These are phyloP conservation scores for Isoperla grammatica DNA, from an alignment of 2,888 invertebrate genomes.

Conservation along the genomic window DNA sequence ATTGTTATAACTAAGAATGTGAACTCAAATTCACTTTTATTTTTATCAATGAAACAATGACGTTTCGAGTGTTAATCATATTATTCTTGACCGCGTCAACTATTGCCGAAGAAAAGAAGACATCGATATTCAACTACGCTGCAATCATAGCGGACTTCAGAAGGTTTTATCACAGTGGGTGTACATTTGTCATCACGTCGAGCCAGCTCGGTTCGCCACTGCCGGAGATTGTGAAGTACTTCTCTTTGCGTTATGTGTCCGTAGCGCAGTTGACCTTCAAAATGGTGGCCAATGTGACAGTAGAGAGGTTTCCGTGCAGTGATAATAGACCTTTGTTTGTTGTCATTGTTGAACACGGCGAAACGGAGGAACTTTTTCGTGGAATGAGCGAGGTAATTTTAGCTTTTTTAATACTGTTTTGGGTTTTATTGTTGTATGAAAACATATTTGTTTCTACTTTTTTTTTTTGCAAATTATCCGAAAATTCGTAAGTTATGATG, in stretches of 20 bases:
- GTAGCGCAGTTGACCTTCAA: not conserved
- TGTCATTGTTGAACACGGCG: not conserved
- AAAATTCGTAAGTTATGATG: too few relatives aligned
- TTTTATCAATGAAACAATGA: too few relatives aligned
- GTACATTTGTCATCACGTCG: not conserved
- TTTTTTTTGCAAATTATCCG: too few relatives aligned
- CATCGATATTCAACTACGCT: not conserved
- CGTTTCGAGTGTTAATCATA: too few relatives aligned
- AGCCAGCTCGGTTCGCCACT: not conserved
- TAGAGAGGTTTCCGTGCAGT: not conserved
- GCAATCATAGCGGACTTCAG: conserved; percentile 1
- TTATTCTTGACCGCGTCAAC: not conserved
- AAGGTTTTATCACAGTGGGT: not conserved
- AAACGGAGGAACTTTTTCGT: not conserved
- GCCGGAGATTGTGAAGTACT: not conserved
- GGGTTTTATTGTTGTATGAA: too few relatives aligned
- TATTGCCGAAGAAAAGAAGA: not conserved
- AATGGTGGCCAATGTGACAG: not conserved
- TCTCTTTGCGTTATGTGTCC: not conserved
- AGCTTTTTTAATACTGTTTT: too few relatives aligned
- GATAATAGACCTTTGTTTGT: conserved; percentile 10
- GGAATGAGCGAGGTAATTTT: not conserved
- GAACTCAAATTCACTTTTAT: too few relatives aligned
- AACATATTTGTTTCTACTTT: too few relatives aligned
- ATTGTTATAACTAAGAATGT: too few relatives aligned